Evolutionary conservation across 2,888 invertebrate species (phyloP).

Genomic region (Chaitophorus viminalis): DNA sequence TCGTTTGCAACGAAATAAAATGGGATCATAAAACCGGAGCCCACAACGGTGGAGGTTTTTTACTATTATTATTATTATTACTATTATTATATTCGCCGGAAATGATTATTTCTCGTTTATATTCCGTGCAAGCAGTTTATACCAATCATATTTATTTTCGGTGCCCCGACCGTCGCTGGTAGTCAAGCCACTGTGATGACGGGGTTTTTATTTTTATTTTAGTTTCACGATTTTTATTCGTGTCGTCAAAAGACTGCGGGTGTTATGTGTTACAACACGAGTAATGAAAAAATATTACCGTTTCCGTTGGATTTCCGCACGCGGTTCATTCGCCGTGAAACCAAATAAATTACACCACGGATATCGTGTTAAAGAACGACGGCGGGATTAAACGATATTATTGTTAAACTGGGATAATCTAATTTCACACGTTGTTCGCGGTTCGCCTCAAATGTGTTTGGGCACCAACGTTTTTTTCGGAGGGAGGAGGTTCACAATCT

Average conservation of each 20-base stretch:
- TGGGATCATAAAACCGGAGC: not conserved
- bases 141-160: not conserved
- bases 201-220: not conserved
- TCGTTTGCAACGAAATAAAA: not conserved
- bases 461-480: not conserved
- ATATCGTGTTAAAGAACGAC: not conserved
- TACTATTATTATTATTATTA: not conserved
- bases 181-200: not conserved
- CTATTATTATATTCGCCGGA: not conserved
- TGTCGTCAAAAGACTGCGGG: constrained; percentile 3
- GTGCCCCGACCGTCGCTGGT: too few relatives aligned
- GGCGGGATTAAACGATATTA: not conserved
- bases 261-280: constrained; percentile 16
- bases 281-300: constrained; percentile 17
- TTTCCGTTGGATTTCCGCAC: constrained; percentile 18
- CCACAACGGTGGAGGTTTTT: not conserved
- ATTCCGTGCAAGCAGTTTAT: not conserved
- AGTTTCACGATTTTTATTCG: constrained; percentile 9
- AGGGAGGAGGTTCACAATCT: too few relatives aligned
- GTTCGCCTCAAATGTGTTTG: not conserved
- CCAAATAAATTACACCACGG: not conserved
- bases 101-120: not conserved
- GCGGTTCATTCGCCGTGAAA: not conserved
- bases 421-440: not conserved
- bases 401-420: not conserved